A percentile compares a stretch with the other conserved stretches of the same genome.
phyloP scores from a whole-genome alignment of 2,113 vertebrate genomes.

The Cacatua alba region DNA sequence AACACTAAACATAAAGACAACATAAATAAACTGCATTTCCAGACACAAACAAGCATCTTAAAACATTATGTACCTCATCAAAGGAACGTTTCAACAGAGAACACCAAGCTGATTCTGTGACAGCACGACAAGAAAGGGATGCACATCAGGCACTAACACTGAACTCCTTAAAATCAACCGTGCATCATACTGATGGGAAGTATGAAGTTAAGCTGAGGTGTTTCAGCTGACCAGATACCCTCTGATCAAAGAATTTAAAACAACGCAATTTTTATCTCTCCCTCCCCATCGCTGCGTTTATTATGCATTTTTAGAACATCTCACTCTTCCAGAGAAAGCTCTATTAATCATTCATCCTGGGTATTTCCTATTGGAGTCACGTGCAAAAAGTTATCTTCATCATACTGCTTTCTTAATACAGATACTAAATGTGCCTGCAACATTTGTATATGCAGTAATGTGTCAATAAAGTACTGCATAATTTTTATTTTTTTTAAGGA shows the following conservation, averaged over 20 bases:
- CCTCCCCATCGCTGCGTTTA: background rate
- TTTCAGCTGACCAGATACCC: background rate
- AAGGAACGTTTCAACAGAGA: background rate
- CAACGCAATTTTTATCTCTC: background rate
- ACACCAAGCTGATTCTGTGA: background rate
- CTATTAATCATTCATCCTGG: background rate
- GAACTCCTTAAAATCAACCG: background rate
- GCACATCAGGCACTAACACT: background rate
- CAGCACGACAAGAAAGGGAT: background rate
- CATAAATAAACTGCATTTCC: background rate
- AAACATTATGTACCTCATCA: background rate
- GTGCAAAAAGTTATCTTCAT: background rate
- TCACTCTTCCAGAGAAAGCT: background rate
- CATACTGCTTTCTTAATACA: background rate
- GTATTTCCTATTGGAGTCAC: background rate
- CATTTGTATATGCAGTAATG: background rate
- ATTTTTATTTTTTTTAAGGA: background rate
- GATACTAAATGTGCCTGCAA: background rate
- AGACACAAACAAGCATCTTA: background rate
- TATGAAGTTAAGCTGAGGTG: background rate
- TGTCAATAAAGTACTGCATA: background rate
- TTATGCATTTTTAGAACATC: background rate
- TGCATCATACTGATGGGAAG: background rate
- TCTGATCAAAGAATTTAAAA: background rate
- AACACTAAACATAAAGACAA: background rate